Percentiles rank a stretch among this genome's conserved stretches.
Evolutionary conservation across 2,888 invertebrate genomes (phyloP).

Genomic region (Zelleria hepariella): DNA sequence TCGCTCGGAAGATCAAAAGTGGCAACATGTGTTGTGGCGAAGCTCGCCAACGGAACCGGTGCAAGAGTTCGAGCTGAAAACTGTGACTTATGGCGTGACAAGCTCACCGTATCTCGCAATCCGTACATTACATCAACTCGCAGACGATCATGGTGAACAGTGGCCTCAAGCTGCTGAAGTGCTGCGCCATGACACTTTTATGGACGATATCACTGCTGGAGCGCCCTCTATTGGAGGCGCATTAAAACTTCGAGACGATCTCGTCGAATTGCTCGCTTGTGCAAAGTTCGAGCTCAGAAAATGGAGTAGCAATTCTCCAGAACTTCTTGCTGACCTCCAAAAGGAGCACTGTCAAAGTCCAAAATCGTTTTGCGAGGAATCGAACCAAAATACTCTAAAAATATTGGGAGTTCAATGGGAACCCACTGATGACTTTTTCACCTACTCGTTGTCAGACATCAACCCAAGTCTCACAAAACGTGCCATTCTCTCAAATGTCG

Average conservation of each 20-base stretch:
- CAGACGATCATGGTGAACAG: not conserved
- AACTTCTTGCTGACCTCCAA: not conserved
- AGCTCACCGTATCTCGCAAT: constrained; percentile 6
- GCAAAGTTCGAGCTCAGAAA: constrained; percentile 6
- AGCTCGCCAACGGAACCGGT: not conserved
- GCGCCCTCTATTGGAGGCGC: not conserved
- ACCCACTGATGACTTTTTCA: not conserved
- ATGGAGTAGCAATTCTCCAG: constrained; percentile 7
- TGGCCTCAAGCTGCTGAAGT: not conserved
- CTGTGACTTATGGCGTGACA: constrained; percentile 6
- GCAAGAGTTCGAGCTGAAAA: constrained; percentile 4
- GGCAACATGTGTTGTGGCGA: constrained; percentile 6
- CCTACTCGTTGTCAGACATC: not conserved
- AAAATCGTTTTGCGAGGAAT: not conserved
- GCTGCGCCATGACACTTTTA: not conserved
- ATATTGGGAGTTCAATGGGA: not conserved
- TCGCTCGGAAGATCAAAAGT: not conserved
- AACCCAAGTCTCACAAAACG: not conserved
- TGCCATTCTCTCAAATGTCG: not conserved
- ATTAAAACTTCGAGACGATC: not conserved
- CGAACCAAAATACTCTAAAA: not conserved
- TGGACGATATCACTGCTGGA: constrained; percentile 3
- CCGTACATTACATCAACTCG: constrained; percentile 5
- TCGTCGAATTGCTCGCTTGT: not conserved
- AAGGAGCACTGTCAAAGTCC: not conserved